Conservation (phyloP, 2,888 invertebrate species). For the Isoperla grammatica region DNA sequence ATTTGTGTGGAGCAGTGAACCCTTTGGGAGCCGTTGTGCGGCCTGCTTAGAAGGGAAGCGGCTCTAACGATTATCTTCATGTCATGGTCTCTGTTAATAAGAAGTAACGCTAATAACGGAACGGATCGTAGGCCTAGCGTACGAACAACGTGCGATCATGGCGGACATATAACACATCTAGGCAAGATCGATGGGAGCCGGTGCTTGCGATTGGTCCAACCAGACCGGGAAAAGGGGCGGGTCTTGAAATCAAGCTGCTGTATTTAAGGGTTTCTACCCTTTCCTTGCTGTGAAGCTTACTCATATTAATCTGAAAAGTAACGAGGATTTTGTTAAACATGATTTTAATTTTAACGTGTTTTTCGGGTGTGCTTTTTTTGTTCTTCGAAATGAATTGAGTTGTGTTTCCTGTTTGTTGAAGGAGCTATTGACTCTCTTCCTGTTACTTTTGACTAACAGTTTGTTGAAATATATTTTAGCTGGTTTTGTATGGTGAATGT, state of each 20-base stretch:
- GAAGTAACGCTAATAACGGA: conserved; percentile 4
- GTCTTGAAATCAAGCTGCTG: conserved; percentile 16
- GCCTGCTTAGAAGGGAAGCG: neutral
- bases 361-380: too few species aligned
- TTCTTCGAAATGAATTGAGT: too few species aligned
- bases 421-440: neutral
- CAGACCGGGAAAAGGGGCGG: conserved; percentile 8
- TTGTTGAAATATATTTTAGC: neutral
- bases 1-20: neutral
- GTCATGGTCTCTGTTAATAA: conserved; percentile 2
- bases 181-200: conserved; percentile 3
- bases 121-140: neutral
- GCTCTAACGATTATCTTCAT: conserved; percentile 12
- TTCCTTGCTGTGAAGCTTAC: neutral
- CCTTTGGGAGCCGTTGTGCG: conserved; percentile 8
- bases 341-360: too few species aligned
- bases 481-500: neutral
- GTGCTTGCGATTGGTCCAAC: conserved; percentile 6
- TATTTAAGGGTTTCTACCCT: conserved; percentile 12
- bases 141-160: conserved; percentile 8
- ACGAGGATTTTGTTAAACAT: too few species aligned
- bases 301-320: too few species aligned
- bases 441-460: neutral
- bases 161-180: conserved; percentile 11
- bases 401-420: too few species aligned